Base-by-base conservation (phyloP, 2,113 vertebrate genomes). In the Cercopithecus mona region DNA sequence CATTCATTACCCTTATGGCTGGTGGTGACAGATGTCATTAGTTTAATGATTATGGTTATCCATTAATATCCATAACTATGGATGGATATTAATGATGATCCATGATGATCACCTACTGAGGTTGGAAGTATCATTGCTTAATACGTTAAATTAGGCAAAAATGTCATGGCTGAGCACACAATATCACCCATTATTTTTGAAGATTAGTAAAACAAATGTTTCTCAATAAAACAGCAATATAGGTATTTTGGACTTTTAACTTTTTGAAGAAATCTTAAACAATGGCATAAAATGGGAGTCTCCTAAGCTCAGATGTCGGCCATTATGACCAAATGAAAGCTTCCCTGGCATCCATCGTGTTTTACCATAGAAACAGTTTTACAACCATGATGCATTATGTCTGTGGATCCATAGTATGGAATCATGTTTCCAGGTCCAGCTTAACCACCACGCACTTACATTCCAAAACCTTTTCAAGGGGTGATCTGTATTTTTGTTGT, bases 1-100 rank as follows among this genome's bases (percentile, higher is more conserved):
- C 92, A 97, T 97, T 98, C 78, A 98, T 98, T 97, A 97, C 52
- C 86, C 73, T 78, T 59, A 45, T 70, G 82, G 57, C 35, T 93
- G 96, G 96, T 94, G 25, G 95, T 98, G 97, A 98, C 93, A 98
- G 95, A 97, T 98, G 96, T 86, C 93, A 98, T 97, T 98, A 97
- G 45, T 98, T 98, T 98, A 98, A 98, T 97, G 97, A 96, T 97
- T 84, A 94, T 93, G 7, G 2, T 98, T 97, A 98, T 80, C 94
- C 96, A 96, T 96, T 97, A 76, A 76, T 76, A 76, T 97, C 96
- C 93, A 98, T 98, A 98, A 98, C n/a, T n/a, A n/a, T n/a, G n/a
- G n/a, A n/a, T n/a, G n/a, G n/a, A n/a, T n/a, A n/a, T n/a, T n/a
- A n/a, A n/a, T n/a, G n/a, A n/a, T n/a, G n/a, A n/a, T 32, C 43